Base-by-base conservation (phyloP, 2,888 invertebrate species). In the Mamestra brassicae region DNA sequence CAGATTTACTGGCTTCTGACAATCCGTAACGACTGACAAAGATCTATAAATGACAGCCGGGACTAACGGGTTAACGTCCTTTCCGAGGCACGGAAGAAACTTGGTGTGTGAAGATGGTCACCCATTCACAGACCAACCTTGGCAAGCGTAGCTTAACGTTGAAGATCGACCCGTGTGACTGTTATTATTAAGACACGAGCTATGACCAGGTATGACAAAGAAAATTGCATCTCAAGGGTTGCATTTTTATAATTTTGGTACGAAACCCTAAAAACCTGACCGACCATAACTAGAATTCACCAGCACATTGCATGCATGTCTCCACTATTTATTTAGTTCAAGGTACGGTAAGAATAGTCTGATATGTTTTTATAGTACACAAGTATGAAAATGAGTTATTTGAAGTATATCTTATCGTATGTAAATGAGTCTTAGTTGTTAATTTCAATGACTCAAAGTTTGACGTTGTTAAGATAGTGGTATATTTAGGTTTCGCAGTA, bases 321-420 rank as follows among this genome's bases (percentile, higher is more conserved):
- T 13, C 47, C 6, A 5, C 3, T 47, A 34, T 74, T 74, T 63
- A 74, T 42, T 63, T 50, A 50, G 3, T 54, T 13, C 54, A 73
- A 36, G n/a, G 2, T 45, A 10, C 6, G 45, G 54, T 54, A 47
- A 54, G 0, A 66, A 42, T 54, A 13, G 10, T 1, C 13, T n/a
- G 38, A 57, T 74, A 63, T 42, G 10, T 47, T 74, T 61, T 36
- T 47, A 34, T 62, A 74, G 47, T 34, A 15, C 11, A 52, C 5
- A 11, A 60, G 15, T 38, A 47, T 4, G 8, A 63, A 54, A 38
- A 17, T 2, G 17, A 2, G 17, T 52, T 3, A 52, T 52, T 17
- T 47, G 47, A 47, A 13, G 13, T 34, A 13, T 26, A 4, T n/a
- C 4, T 34, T 58, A 34, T 36, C 13, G 6, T n/a, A n/a, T 34